Evolutionary conservation across 2,888 invertebrate species (phyloP), one percentile per base, ranked within the genome.

Genomic region (Cryptus armator): DNA sequence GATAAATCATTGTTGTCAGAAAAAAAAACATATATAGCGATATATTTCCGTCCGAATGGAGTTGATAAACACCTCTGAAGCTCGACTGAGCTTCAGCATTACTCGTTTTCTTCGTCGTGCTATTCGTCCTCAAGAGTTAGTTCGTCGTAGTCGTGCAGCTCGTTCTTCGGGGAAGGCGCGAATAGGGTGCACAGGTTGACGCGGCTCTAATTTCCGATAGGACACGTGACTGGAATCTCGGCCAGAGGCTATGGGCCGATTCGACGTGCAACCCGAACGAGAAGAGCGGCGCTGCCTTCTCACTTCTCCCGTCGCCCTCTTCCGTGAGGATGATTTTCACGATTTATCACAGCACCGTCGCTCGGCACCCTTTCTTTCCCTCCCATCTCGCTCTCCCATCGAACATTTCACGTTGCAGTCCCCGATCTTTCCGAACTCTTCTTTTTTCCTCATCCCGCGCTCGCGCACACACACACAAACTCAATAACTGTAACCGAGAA

Each of bases 141-240:
- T 84, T 37, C 76, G 76, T 76, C 75, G 77, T 71, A 71, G 68
- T 43, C 32, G 29, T 77, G 71, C 53, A 37, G 75, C 77, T 59
- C 70, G 72, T 80, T 81, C 77, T 76, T 74, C 46, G 70, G 82
- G 37, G 7, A 37, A 72, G 56, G 48, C 62, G 56, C 64, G 83
- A 81, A 81, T 51, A 70, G 80, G 79, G 77, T 83, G 84, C 83
- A 84, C 85, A 81, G 76, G 86, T 90, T 90, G 91, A 90, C 91
- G 89, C 87, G 90, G 90, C 91, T 92, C 92, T 93, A 93, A 93
- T 93, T 93, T 93, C 93, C 93, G 93, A 92, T 90, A 89, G 90
- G 87, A 86, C 90, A 90, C 93, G 93, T 93, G 93, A 93, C 93
- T 92, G 76, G 93, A 92, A 93, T 93, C 66, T 66, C 68, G 85